A percentile compares a stretch with the other conserved stretches of the same genome.
phyloP scores from a whole-genome alignment of 2,113 vertebrate species.

The Solenodon paradoxus region DNA sequence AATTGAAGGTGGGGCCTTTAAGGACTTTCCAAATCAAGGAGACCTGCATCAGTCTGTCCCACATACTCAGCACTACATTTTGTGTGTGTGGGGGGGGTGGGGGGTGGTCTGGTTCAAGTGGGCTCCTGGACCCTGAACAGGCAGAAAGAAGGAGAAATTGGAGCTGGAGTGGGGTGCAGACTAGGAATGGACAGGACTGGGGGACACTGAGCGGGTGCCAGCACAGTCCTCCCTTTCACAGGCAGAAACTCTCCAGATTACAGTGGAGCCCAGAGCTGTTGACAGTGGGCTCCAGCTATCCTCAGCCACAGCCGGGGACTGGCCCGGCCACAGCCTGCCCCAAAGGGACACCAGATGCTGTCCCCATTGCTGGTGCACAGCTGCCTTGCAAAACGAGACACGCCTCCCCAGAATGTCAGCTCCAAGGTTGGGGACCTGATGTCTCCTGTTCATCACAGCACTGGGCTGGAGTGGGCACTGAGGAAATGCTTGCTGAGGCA shows the following conservation, averaged over 20 bases:
- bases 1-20: background rate
- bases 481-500: background rate
- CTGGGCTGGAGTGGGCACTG: background rate
- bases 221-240: rapidly evolving
- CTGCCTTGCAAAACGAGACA: background rate
- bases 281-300: background rate
- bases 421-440: background rate
- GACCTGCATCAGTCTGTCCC: background rate
- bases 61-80: background rate
- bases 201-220: too few species aligned
- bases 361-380: background rate
- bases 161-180: background rate
- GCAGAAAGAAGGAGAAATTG: background rate
- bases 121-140: background rate
- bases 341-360: background rate
- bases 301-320: background rate
- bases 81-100: background rate
- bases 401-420: background rate
- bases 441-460: background rate
- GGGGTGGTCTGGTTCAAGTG: background rate
- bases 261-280: background rate
- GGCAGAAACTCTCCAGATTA: background rate
- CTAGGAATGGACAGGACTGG: background rate
- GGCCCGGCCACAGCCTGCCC: too few species aligned
- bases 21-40: background rate